phyloP scores from a whole-genome alignment of 2,797 vertebrate genomes.

The Myotis findleyi region DNA sequence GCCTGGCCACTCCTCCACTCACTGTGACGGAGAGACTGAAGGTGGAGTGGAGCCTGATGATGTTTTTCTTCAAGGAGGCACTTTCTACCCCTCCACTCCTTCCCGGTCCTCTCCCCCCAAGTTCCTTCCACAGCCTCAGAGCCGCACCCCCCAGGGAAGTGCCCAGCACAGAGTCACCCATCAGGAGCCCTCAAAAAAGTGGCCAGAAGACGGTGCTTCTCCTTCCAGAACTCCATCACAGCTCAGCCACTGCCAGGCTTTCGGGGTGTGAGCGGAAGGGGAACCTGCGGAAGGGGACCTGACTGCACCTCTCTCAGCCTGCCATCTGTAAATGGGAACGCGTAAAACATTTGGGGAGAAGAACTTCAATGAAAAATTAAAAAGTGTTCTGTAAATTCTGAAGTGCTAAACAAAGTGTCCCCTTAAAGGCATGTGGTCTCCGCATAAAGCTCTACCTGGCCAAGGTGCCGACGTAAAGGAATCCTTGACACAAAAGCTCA shows the following conservation, averaged over 20 bases:
- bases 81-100: background rate
- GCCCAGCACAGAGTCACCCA: background rate
- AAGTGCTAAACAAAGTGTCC: background rate
- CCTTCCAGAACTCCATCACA: background rate
- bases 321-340: background rate
- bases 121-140: background rate
- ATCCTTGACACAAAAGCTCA: background rate
- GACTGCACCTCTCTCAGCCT: background rate
- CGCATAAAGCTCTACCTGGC: background rate
- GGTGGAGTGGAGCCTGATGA: background rate
- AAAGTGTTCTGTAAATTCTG: background rate
- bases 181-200: background rate
- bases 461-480: background rate
- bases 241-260: background rate
- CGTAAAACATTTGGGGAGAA: background rate
- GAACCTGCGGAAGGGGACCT: background rate
- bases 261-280: background rate
- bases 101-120: background rate
- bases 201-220: background rate
- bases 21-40: background rate
- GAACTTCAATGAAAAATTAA: background rate
- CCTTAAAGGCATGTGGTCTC: background rate
- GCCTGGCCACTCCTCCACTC: background rate
- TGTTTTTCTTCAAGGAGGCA: background rate
- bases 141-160: background rate